Conservation (phyloP, 2,113 vertebrate genomes). For the Pterocles gutturalis region DNA sequence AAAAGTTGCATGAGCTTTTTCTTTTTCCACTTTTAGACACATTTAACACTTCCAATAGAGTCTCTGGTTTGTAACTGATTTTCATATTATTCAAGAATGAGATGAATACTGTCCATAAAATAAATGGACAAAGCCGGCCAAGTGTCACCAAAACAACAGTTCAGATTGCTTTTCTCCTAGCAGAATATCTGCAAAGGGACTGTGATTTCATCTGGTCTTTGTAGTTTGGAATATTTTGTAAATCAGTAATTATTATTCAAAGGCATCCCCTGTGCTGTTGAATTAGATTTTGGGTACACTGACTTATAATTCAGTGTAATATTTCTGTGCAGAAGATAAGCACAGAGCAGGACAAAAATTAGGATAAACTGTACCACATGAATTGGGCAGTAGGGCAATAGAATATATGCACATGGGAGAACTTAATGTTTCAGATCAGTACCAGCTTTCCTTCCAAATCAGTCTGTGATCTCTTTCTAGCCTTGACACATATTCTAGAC, state of each 20-base stretch:
- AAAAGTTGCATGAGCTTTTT: background rate
- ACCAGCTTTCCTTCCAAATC: background rate
- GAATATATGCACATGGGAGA: background rate
- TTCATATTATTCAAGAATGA: background rate
- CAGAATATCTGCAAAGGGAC: background rate
- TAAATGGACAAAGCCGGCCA: background rate
- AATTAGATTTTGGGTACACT: background rate
- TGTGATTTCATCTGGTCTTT: background rate
- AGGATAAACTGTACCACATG: background rate
- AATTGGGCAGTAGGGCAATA: background rate
- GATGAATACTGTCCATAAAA: background rate
- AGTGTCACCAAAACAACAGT: background rate
- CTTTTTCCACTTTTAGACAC: background rate
- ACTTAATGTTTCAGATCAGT: background rate
- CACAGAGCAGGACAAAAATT: background rate
- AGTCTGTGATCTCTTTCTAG: background rate
- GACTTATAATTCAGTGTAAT: background rate
- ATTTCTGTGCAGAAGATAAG: background rate
- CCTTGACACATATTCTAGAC: background rate
- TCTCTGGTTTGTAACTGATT: background rate
- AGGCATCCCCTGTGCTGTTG: background rate
- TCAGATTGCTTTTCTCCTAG: background rate
- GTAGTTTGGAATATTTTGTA: background rate
- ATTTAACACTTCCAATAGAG: background rate
- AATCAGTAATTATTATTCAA: background rate